A percentile compares a stretch with the other conserved stretches of the same genome.
Evolutionary conservation across 2,113 vertebrate species (phyloP).

Genomic region (Polyodon spathula): DNA sequence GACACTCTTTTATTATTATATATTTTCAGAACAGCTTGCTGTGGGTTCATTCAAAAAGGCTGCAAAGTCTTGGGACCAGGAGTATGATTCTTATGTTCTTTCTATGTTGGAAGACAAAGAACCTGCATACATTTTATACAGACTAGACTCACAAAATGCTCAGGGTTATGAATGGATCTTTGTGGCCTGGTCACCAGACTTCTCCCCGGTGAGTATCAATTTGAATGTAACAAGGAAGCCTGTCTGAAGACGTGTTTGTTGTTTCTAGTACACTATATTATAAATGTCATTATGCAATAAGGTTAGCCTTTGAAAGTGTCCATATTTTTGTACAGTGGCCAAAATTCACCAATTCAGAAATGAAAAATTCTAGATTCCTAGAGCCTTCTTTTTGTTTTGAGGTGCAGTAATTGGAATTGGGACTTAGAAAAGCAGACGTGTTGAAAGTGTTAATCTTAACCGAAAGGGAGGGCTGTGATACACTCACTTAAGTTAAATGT

Average conservation of each 20-base stretch:
- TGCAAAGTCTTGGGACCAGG: constrained; percentile 76
- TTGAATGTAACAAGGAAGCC: neutral
- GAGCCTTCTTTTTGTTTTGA: too few species aligned
- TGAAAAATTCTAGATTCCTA: too few species aligned
- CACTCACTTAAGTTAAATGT: too few species aligned
- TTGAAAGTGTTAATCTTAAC: too few species aligned
- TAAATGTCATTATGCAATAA: neutral
- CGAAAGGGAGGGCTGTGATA: too few species aligned
- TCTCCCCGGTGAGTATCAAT: constrained; percentile 70
- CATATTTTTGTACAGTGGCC: too few species aligned
- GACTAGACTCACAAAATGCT: constrained; percentile 87
- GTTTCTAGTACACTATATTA: too few species aligned
- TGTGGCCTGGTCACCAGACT: constrained; percentile 89
- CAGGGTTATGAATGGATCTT: constrained; percentile 94
- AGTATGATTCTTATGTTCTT: constrained; percentile 78
- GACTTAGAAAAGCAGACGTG: too few species aligned
- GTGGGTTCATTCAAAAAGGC: constrained; percentile 64
- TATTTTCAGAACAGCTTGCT: constrained; percentile 74
- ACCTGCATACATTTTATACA: constrained; percentile 84
- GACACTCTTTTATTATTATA: constrained; percentile 9
- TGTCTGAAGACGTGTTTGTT: too few species aligned
- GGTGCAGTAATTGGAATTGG: too few species aligned
- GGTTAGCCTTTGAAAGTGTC: constrained; percentile 3
- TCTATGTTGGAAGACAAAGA: constrained; percentile 77
- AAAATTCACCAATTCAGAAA: too few species aligned